A percentile compares a stretch with the other conserved stretches of the same genome.
Conservation (phyloP, 2,113 vertebrate genomes). For the Mirounga angustirostris region DNA sequence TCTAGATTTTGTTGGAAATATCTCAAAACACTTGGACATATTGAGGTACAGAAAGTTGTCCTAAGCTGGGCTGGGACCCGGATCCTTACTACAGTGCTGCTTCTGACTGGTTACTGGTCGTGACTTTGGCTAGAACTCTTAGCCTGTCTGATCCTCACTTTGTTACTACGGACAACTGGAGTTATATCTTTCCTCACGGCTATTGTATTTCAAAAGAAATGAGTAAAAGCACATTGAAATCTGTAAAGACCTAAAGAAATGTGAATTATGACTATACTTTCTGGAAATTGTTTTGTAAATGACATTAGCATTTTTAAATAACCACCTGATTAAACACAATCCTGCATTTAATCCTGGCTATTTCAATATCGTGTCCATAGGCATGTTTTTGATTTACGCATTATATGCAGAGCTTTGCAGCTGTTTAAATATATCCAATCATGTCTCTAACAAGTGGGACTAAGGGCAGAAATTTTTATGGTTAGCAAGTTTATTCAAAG, state of each 20-base stretch:
- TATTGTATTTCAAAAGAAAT: not conserved
- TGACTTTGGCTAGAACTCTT: not conserved
- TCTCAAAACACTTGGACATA: not conserved
- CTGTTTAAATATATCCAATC: not conserved
- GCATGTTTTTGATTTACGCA: not conserved
- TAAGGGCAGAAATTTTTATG: not conserved
- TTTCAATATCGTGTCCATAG: not conserved
- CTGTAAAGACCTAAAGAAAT: not conserved
- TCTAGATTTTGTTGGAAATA: not conserved
- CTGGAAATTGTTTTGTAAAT: not conserved
- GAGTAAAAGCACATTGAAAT: not conserved
- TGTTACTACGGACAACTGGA: not conserved
- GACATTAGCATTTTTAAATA: not conserved
- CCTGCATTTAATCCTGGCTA: not conserved
- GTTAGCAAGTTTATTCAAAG: constrained; percentile 2
- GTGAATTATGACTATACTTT: not conserved
- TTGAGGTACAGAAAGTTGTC: not conserved
- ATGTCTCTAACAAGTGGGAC: not conserved
- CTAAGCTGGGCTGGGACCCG: not conserved
- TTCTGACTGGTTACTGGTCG: not conserved
- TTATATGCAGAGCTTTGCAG: not conserved
- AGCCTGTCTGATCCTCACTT: not conserved
- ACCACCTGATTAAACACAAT: not conserved
- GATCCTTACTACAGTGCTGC: not conserved
- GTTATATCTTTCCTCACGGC: not conserved